These are phyloP conservation scores for Battus philenor DNA, from an alignment of 1,140 invertebrate species.

Conservation along the genomic window DNA sequence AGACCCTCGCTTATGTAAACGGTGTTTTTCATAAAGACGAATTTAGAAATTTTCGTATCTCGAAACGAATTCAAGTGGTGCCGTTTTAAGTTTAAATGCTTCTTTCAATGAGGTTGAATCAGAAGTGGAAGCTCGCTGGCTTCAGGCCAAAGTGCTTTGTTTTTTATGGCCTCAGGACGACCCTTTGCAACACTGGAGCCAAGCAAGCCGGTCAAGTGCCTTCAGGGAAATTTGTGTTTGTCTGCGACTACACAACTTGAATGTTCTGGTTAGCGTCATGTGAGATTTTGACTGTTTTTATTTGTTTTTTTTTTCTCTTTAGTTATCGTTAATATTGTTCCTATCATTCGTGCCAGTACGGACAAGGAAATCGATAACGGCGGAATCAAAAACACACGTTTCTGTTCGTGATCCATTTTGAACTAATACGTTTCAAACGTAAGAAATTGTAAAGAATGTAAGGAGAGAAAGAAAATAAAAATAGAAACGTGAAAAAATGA, in stretches of 20 bases:
- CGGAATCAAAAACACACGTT: too few species aligned
- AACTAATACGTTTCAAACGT: too few species aligned
- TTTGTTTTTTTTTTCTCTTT: not conserved
- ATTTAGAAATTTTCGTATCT: conserved; percentile 22
- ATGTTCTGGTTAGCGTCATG: conserved; percentile 1
- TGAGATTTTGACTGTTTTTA: conserved; percentile 3
- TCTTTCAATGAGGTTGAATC: conserved; percentile 51
- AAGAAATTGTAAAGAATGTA: too few species aligned
- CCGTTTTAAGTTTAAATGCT: conserved; percentile 49
- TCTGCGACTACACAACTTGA: conserved; percentile 25
- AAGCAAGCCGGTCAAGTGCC: conserved; percentile 42
- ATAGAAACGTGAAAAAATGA: too few species aligned
- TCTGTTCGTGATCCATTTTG: too few species aligned
- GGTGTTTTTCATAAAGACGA: conserved; percentile 9
- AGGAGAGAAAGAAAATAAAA: too few species aligned
- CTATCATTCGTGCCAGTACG: too few species aligned
- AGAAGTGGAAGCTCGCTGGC: conserved; percentile 47
- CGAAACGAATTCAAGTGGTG: conserved; percentile 44
- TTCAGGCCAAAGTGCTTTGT: conserved; percentile 59
- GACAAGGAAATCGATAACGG: too few species aligned
- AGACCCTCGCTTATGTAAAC: conserved; percentile 5
- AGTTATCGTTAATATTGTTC: too few species aligned
- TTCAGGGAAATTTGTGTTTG: conserved; percentile 40
- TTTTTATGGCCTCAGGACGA: conserved; percentile 53
- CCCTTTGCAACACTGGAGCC: conserved; percentile 35